phyloP scores from a whole-genome alignment of 2,888 invertebrate genomes.

The Mimachlamys varia region DNA sequence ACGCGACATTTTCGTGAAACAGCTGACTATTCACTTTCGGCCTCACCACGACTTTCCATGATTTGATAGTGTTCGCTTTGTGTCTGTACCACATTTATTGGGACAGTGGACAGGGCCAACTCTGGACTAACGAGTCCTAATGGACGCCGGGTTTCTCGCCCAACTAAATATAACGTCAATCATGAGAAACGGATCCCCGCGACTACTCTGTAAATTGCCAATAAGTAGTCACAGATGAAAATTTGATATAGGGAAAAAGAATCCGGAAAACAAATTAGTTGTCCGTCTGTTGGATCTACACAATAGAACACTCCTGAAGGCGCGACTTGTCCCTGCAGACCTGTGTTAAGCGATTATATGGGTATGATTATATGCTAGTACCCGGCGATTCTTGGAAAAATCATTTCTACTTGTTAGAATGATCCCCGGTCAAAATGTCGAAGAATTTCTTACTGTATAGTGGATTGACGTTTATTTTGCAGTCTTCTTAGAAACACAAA shows the following conservation, averaged over 20 bases:
- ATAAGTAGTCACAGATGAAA: conserved; percentile 17
- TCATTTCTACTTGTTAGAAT: neutral
- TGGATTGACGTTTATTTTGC: neutral
- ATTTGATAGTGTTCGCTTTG: neutral
- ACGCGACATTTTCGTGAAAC: neutral
- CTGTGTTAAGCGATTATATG: neutral
- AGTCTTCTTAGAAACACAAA: neutral
- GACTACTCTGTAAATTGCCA: conserved; percentile 31
- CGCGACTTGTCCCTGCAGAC: neutral
- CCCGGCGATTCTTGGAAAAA: neutral
- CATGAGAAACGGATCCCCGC: neutral
- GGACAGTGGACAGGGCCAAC: neutral
- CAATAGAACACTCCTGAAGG: neutral
- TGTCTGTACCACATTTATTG: neutral
- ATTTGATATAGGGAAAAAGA: conserved; percentile 15
- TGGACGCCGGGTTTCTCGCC: conserved; percentile 21
- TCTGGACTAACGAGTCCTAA: neutral
- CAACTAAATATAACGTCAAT: conserved; percentile 32
- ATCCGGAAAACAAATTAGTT: conserved; percentile 24
- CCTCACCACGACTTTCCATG: neutral
- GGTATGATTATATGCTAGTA: neutral
- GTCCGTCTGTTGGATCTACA: conserved; percentile 3
- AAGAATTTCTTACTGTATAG: neutral
- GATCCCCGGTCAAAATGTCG: neutral
- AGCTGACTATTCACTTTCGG: neutral